Conservation (phyloP, 2,113 vertebrate genomes). For the Gambusia affinis region DNA sequence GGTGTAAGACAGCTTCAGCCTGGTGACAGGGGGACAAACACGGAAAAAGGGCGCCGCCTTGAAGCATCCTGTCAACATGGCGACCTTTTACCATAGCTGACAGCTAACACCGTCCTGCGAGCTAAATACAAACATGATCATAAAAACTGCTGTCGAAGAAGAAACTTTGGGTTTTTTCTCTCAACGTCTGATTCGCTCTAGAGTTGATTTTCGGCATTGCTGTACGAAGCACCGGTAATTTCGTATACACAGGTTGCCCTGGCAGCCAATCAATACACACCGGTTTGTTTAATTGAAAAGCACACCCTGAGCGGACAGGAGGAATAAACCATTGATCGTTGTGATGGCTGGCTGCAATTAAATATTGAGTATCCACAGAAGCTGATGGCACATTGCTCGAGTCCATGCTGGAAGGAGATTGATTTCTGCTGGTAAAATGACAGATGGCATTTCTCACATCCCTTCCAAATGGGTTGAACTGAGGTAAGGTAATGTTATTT, state of each 20-base stretch:
- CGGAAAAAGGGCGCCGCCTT: not conserved
- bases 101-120: constrained; percentile 20
- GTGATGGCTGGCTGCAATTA: constrained; percentile 2
- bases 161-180: not conserved
- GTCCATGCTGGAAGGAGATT: not conserved
- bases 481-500: constrained; percentile 19
- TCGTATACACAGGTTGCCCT: constrained; percentile 18
- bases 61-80: constrained; percentile 31
- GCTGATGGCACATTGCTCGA: not conserved
- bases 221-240: not conserved
- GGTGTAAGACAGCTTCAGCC: constrained; percentile 88
- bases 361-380: not conserved
- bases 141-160: constrained; percentile 20
- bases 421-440: constrained; percentile 37
- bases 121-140: constrained; percentile 20
- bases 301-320: not conserved
- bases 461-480: constrained; percentile 9
- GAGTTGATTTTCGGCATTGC: not conserved
- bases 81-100: constrained; percentile 30
- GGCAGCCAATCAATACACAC: constrained; percentile 21
- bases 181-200: not conserved
- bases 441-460: constrained; percentile 29
- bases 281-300: constrained; percentile 29
- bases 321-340: constrained; percentile 12
- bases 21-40: constrained; percentile 59